Percentiles rank a stretch among this genome's conserved stretches.
phyloP scores from a whole-genome alignment of 1,140 invertebrate species.

The Drosophila punjabiensis region DNA sequence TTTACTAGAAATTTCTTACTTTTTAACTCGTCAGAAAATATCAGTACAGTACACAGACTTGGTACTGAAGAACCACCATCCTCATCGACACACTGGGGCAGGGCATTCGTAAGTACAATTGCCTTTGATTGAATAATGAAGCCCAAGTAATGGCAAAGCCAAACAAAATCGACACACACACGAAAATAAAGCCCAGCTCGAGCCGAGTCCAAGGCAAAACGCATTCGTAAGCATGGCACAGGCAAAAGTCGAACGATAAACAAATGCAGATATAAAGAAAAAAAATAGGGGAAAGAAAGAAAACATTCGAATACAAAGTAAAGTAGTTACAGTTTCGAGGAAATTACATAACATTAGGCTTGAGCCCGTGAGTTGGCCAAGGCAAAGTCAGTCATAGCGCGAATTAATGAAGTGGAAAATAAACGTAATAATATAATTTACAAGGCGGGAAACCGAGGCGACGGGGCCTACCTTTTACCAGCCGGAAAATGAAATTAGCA shows the following conservation, averaged over 20 bases:
- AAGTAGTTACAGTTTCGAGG: constrained; percentile 70
- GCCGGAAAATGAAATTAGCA: constrained; percentile 74
- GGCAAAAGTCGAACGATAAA: constrained; percentile 47
- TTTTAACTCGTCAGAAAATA: neutral
- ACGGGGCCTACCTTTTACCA: constrained; percentile 19
- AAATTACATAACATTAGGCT: constrained; percentile 75
- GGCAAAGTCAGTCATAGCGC: constrained; percentile 58
- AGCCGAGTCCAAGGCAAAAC: constrained; percentile 49
- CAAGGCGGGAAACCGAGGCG: constrained; percentile 1
- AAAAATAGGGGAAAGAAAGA: constrained; percentile 34
- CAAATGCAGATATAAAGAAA: constrained; percentile 54
- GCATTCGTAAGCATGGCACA: constrained; percentile 47
- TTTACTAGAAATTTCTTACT: too few relatives aligned
- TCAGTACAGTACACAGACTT: neutral
- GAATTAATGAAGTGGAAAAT: constrained; percentile 81
- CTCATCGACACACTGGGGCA: constrained; percentile 23
- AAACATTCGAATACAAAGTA: constrained; percentile 56
- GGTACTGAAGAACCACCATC: constrained; percentile 7
- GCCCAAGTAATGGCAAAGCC: constrained; percentile 64
- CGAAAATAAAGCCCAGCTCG: constrained; percentile 33
- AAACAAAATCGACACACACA: constrained; percentile 59
- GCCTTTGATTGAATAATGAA: constrained; percentile 81
- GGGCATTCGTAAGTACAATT: constrained; percentile 51
- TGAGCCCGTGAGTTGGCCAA: constrained; percentile 33
- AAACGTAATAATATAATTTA: constrained; percentile 72